Base-by-base conservation (phyloP, 2,113 vertebrate species). In the Sisor rabdophorus region DNA sequence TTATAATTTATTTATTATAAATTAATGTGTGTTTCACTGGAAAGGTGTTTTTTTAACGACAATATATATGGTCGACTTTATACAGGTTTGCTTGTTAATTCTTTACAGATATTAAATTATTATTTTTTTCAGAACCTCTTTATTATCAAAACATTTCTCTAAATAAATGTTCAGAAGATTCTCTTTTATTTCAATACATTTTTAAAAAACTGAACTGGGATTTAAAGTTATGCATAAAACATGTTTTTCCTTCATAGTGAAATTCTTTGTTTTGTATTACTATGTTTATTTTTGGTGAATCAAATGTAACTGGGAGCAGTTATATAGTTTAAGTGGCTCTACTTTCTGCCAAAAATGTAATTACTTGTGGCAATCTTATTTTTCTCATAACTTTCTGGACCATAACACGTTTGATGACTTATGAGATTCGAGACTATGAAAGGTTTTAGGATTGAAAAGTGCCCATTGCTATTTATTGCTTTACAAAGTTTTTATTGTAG, bases 391-490 rank as follows among this genome's bases (percentile, higher is more conserved):
- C 40, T 26, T 26, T 22, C 22, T 22, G 48, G 44, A 67, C 16
- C 40, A 26, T 47, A 15, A 15, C 63, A 63, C 19, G 19, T 30
- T 40, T 17, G 17, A n/a, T 63, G 32, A 40, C 15, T 26, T 48
- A 19, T 40, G 47, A 50, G 50, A 70, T 69, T 59, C 73, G 50
- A 74, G 64, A 11, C 60, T n/a, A 75, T 71, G 44, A 53, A 59
- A 69, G 24, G 10, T 20, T 44, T 40, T 22, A 81, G 56, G 55
- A 70, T 60, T 76, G 75, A 79, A 63, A 64, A 52, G 72, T 8
- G 26, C 68, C 61, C 50, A 75, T 50, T 75, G 52, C 40, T 59
- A 50, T 52, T 44, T 7, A 65, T 24, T 65, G 63, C 63, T 24
- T 13, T 64, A 20, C 73, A 61, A 32, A 3, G 3, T 53, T 77